Conservation (phyloP, 2,888 invertebrate genomes). For the Dolichopus griseipennis region DNA sequence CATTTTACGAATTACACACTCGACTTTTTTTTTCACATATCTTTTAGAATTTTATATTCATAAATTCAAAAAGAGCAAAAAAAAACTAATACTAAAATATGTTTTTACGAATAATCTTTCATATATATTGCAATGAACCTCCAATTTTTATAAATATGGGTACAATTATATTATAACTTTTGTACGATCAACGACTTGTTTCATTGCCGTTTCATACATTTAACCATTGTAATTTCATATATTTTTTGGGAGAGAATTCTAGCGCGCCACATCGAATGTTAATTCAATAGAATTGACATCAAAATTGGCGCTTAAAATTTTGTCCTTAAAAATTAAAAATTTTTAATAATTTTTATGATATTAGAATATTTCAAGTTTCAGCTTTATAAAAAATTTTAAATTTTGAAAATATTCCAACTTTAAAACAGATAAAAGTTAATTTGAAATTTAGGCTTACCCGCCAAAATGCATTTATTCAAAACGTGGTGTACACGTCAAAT, state of each 20-base stretch:
- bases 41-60: background rate
- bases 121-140: background rate
- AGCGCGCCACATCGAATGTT: background rate
- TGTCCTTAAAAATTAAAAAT: background rate
- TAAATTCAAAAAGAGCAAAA: background rate
- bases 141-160: background rate
- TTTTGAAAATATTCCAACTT: background rate
- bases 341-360: background rate
- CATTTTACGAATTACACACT: background rate
- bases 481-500: conserved; percentile 8
- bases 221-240: background rate
- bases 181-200: background rate
- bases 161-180: background rate
- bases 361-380: background rate
- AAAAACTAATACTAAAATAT: background rate
- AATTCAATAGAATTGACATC: background rate
- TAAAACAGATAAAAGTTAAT: background rate
- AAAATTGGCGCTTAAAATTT: background rate
- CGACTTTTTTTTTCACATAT: background rate
- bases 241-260: background rate
- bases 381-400: background rate
- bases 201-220: background rate
- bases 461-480: background rate
- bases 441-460: background rate
- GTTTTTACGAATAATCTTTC: background rate